These are phyloP conservation scores for Paedocypris micromegethes DNA, from an alignment of 2,797 vertebrate genomes.

Conservation along the genomic window DNA sequence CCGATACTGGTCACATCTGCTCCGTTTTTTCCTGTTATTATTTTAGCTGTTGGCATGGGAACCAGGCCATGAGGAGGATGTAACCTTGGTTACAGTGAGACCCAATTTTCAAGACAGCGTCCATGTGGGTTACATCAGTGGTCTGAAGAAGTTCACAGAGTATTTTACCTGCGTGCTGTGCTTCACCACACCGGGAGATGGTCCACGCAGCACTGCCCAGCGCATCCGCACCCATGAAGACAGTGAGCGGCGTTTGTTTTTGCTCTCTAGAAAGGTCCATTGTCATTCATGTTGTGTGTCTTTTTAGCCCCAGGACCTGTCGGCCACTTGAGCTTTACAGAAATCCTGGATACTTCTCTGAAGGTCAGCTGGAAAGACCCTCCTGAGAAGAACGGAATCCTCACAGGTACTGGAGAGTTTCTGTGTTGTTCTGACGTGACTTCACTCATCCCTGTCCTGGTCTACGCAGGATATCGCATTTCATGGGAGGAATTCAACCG, in stretches of 20 bases:
- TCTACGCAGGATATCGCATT: conserved; percentile 84
- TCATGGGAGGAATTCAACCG: conserved; percentile 98
- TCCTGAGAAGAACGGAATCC: conserved; percentile 88
- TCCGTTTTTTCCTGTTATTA: conserved; percentile 4
- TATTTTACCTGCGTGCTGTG: conserved; percentile 88
- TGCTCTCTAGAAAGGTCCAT: neutral
- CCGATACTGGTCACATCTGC: conserved; percentile 23
- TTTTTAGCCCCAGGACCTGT: conserved; percentile 85
- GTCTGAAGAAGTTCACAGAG: conserved; percentile 86
- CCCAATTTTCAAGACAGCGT: conserved; percentile 96
- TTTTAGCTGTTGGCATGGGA: conserved; percentile 91
- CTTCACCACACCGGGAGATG: conserved; percentile 94
- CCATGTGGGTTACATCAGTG: conserved; percentile 81
- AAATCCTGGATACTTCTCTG: conserved; percentile 94
- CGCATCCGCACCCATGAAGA: conserved; percentile 90
- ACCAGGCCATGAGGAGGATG: conserved; percentile 74
- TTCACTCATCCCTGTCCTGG: no score
- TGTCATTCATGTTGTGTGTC: conserved; percentile 22
- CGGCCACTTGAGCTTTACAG: conserved; percentile 93
- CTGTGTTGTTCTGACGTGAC: neutral
- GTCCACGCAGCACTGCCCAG: conserved; percentile 84
- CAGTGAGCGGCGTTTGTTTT: conserved; percentile 70
- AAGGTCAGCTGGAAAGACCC: conserved; percentile 99
- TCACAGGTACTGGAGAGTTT: conserved; percentile 74
- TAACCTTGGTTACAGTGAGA: conserved; percentile 79